These are phyloP conservation scores for Sarcoramphus papa DNA, from an alignment of 2,797 vertebrate species.

Conservation along the genomic window DNA sequence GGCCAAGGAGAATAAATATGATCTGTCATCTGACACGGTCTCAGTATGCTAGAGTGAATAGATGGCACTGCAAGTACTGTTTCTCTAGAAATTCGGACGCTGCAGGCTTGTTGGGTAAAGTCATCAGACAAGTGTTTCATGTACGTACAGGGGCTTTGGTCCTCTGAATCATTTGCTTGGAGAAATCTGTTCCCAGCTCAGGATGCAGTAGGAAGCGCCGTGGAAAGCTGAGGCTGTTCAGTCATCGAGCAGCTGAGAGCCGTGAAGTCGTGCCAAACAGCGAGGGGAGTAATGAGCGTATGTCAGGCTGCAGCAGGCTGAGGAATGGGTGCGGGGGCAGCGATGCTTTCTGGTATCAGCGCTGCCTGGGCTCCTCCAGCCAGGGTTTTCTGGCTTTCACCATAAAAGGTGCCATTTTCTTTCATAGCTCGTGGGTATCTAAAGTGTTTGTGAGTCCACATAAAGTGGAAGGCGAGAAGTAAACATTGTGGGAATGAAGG, in stretches of 20 bases:
- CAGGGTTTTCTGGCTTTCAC: neutral
- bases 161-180: neutral
- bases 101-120: neutral
- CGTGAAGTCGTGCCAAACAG: neutral
- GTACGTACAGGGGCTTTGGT: neutral
- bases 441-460: accelerated
- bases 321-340: neutral
- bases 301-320: neutral
- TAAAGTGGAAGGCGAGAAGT: neutral
- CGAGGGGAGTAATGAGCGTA: accelerated
- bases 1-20: neutral
- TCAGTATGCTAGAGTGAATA: neutral
- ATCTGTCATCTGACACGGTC: neutral
- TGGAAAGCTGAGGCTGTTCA: neutral
- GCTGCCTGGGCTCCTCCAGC: neutral
- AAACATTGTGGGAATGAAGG: neutral
- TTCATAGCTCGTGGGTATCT: neutral
- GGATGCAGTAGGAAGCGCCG: neutral
- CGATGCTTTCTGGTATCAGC: neutral
- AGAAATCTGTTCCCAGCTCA: neutral
- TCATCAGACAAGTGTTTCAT: neutral
- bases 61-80: neutral
- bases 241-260: neutral
- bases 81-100: accelerated
- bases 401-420: neutral